These are phyloP conservation scores for Bacillus rossius DNA, from an alignment of 1,140 invertebrate genomes.

Conservation along the genomic window DNA sequence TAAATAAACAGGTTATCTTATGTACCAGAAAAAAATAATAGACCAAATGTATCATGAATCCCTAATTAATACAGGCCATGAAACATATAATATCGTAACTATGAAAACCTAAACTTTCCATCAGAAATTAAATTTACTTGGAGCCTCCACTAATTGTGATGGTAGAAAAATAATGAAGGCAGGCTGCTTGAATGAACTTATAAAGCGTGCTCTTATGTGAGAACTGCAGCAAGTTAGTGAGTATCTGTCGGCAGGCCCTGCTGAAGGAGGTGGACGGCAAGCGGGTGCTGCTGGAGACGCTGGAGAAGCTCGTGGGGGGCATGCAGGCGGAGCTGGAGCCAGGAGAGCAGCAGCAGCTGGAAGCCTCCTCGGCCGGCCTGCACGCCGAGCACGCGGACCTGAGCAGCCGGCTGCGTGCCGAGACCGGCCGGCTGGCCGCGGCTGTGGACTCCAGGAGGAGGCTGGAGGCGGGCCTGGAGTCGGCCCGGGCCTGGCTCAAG, in stretches of 20 bases:
- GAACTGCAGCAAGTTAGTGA: no score
- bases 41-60: no score
- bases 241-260: slow-evolving; percentile 56
- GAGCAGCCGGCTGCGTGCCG: slow-evolving; percentile 59
- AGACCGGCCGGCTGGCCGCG: slow-evolving; percentile 61
- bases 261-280: slow-evolving; percentile 82
- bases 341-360: slow-evolving; percentile 64
- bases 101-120: no score
- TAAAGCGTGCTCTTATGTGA: no score
- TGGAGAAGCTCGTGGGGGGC: slow-evolving; percentile 75
- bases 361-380: slow-evolving; percentile 57
- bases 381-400: slow-evolving; percentile 64
- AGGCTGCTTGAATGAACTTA: no score
- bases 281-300: slow-evolving; percentile 69
- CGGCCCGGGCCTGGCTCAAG: slow-evolving; percentile 71
- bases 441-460: slow-evolving; percentile 64
- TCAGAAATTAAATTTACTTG: no score
- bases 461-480: slow-evolving; percentile 70
- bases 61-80: no score
- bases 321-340: slow-evolving; percentile 82
- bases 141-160: no score
- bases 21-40: no score
- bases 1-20: no score
- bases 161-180: no score
- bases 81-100: no score